A percentile compares a stretch with the other conserved stretches of the same genome.
Evolutionary conservation across 2,888 invertebrate species (phyloP).

Genomic region (Tetrapedia diversipes): DNA sequence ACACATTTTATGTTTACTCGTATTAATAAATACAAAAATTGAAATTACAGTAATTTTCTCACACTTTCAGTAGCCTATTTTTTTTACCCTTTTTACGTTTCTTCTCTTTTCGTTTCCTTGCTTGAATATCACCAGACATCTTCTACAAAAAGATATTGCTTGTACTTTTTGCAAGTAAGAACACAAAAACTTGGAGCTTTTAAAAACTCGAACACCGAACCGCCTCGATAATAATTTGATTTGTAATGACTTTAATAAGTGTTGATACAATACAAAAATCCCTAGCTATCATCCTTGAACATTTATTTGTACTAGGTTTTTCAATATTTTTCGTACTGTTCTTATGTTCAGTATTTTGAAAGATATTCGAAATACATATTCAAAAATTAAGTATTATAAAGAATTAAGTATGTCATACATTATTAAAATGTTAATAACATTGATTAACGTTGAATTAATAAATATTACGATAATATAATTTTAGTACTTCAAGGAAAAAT

Average conservation of each 20-base stretch:
- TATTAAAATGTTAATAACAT: background rate
- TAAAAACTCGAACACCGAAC: conserved; percentile 59
- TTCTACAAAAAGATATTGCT: conserved; percentile 74
- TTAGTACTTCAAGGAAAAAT: background rate
- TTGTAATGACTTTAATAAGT: conserved; percentile 52
- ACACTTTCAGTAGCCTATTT: conserved; percentile 34
- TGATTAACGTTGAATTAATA: background rate
- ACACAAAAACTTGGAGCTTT: conserved; percentile 48
- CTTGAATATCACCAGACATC: conserved; percentile 95
- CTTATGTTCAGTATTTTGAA: background rate
- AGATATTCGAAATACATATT: background rate
- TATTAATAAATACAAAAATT: conserved; percentile 68
- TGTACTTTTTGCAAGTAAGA: conserved; percentile 16
- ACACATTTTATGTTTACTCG: conserved; percentile 49
- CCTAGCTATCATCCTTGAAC: conserved; percentile 37
- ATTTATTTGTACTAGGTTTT: conserved; percentile 12
- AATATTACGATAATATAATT: background rate
- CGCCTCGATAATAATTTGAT: conserved; percentile 63
- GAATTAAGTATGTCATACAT: background rate
- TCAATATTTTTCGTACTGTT: conserved; percentile 20
- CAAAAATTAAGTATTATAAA: background rate
- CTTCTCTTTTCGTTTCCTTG: conserved; percentile 93
- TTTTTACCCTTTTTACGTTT: conserved; percentile 90
- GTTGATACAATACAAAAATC: conserved; percentile 51
- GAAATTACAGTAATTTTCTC: conserved; percentile 68